Conservation (phyloP, 2,888 invertebrate genomes). For the Kryphioiulus occultus region DNA sequence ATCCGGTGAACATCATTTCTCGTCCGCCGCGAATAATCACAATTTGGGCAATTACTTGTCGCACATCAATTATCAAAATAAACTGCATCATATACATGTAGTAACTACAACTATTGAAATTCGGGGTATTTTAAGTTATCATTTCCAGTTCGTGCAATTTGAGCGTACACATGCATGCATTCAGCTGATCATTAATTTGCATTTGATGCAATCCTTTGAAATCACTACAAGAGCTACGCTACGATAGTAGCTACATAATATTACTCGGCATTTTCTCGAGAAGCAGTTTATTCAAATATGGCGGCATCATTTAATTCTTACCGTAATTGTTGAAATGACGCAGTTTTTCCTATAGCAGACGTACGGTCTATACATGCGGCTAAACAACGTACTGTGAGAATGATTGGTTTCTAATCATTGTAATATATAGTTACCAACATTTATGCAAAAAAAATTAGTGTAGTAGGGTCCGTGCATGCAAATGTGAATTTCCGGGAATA, state of each 20-base stretch:
- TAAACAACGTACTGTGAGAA: neutral
- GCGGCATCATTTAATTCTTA: neutral
- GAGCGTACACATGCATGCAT: neutral
- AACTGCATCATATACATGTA: too few species aligned
- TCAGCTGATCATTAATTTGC: neutral
- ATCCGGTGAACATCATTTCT: too few species aligned
- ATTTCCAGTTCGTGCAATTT: neutral
- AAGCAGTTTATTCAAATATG: neutral
- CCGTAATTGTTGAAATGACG: too few species aligned
- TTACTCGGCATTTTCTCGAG: constrained; percentile 19
- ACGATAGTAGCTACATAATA: constrained; percentile 22
- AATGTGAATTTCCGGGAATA: too few species aligned
- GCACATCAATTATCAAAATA: too few species aligned
- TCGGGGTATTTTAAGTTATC: too few species aligned
- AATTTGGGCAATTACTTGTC: too few species aligned
- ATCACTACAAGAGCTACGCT: neutral
- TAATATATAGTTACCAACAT: neutral
- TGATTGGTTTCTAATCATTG: neutral
- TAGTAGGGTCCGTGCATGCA: too few species aligned
- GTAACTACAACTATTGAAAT: too few species aligned
- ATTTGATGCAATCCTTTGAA: neutral
- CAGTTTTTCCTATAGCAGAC: too few species aligned
- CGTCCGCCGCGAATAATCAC: too few species aligned
- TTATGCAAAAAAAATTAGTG: neutral
- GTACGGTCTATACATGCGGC: neutral